These are phyloP conservation scores for Loris lydekkerianus DNA, from an alignment of 2,797 vertebrate genomes.

Conservation along the genomic window DNA sequence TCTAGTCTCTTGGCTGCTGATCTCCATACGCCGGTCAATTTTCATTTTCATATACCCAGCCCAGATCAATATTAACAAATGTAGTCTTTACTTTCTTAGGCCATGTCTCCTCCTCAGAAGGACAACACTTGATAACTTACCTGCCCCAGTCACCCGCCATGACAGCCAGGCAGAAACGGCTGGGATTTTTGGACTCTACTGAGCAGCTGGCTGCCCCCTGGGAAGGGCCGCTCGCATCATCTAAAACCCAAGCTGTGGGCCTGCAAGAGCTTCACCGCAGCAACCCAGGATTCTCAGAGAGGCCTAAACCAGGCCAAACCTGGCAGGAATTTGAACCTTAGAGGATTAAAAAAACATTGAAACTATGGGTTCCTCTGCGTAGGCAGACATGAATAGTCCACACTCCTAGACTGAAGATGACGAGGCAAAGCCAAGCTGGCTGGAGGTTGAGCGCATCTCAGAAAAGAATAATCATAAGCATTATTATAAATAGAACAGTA, in stretches of 20 bases:
- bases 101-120: not conserved
- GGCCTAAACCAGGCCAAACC: not conserved
- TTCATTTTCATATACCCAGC: not conserved
- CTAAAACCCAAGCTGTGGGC: not conserved
- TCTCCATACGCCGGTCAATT: not conserved
- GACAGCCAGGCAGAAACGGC: not conserved
- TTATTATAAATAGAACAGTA: not conserved
- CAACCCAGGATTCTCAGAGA: not conserved
- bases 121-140: not conserved
- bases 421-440: not conserved
- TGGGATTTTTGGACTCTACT: not conserved
- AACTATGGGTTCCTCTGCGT: not conserved
- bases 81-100: conserved; percentile 3
- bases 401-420: not conserved
- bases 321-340: not conserved
- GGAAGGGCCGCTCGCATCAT: not conserved
- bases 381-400: not conserved
- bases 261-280: not conserved
- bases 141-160: not conserved
- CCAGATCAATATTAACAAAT: not conserved
- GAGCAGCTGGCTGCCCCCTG: not conserved
- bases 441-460: not conserved
- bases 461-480: not conserved
- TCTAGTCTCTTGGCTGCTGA: conserved; percentile 1
- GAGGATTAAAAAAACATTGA: not conserved